Evolutionary conservation across 2,113 vertebrate species (phyloP).

Genomic region (Physeter macrocephalus): DNA sequence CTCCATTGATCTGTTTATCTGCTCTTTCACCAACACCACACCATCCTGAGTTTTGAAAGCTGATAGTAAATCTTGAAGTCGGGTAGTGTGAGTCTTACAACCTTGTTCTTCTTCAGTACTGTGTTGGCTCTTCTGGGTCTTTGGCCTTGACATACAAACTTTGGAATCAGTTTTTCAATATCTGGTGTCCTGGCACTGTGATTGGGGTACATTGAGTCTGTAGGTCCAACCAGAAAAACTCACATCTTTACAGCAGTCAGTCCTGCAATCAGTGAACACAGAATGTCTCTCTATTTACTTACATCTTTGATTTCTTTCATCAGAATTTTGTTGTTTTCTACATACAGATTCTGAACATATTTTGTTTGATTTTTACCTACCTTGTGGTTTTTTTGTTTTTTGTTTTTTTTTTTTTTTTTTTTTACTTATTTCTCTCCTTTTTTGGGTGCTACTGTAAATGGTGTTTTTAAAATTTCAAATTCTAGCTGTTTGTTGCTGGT

Average conservation of each 20-base stretch:
- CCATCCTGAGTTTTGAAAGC: not conserved
- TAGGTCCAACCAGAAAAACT: not conserved
- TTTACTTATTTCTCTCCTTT: not conserved
- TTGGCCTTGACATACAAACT: not conserved
- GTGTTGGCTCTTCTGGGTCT: not conserved
- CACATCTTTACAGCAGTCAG: not conserved
- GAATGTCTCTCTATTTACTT: not conserved
- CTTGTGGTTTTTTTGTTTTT: too few species aligned
- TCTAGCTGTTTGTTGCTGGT: not conserved
- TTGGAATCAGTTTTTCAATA: not conserved
- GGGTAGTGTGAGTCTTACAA: not conserved
- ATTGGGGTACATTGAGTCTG: not conserved
- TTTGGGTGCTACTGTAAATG: not conserved
- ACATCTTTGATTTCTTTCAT: not conserved
- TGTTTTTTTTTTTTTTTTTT: not conserved
- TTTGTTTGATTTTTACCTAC: not conserved
- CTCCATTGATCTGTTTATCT: not conserved
- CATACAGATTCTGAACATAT: not conserved
- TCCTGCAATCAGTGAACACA: not conserved
- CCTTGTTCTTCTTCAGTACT: not conserved
- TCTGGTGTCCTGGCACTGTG: rapidly evolving
- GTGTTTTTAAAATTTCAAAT: not conserved
- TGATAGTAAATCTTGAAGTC: not conserved
- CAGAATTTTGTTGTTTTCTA: not conserved
- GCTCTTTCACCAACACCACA: not conserved